Base-by-base conservation (phyloP, 2,113 vertebrate species). In the Marmota monax region DNA sequence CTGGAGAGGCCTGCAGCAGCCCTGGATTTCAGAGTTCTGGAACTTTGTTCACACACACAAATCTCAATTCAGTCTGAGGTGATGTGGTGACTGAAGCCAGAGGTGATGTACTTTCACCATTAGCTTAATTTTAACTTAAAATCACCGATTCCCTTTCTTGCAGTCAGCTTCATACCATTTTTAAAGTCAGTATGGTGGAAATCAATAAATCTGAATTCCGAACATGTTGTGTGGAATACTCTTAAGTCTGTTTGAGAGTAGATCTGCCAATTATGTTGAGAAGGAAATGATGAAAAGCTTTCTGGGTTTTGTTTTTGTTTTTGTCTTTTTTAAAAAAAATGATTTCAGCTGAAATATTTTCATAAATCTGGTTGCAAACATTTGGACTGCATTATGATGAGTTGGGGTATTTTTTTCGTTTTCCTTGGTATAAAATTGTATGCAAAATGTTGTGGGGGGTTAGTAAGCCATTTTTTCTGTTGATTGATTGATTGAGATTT, bases 91-190 rank as follows among this genome's bases (percentile, higher is more conserved):
- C 97, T 97, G 98, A 98, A 98, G 99, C 99, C 99, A 99, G 99
- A 99, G 99, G 99, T 99, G 99, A 98, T 98, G 98, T 98, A 98
- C 98, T 99, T 98, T 98, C 98, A 98, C 98, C 98, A 98, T 98
- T 99, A 99, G 99, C 98, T 99, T 98, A 98, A 98, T 98, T 98
- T 98, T 98, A 99, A 99, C 98, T 99, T 98, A 98, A 99, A 97
- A 98, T 97, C 98, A 98, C 98, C 98, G 86, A 97, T 97, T 98
- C 98, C 98, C 95, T 98, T 98, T 98, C 98, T 98, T 98, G 98
- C 98, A 99, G 98, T 98, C 98, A 98, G 98, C 98, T 98, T 99
- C 98, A 96, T 80, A 98, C 98, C 98, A 96, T 98, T 99, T 99
- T 98, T 98, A 98, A 98, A 98, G 98, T 98, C 97, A 98, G 93